A percentile compares a stretch with the other conserved stretches of the same genome.
Conservation (phyloP, 2,113 vertebrate species). For the Lutjanus erythropterus region DNA sequence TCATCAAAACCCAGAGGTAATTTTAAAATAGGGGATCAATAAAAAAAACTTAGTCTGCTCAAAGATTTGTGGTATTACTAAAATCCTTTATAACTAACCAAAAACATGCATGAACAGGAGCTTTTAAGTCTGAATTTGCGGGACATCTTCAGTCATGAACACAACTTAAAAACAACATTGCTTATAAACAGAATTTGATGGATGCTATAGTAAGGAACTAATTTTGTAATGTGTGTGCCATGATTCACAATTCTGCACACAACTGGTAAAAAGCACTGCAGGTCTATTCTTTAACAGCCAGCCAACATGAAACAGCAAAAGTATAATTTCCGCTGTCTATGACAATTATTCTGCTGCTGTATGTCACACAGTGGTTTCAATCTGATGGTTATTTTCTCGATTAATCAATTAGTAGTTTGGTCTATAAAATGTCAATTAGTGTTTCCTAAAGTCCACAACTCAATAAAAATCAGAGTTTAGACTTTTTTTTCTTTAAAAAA, state of each 20-base stretch:
- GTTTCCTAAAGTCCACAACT: no score
- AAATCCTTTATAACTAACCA: background rate
- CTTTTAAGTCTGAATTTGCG: conserved; percentile 2
- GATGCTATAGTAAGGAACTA: background rate
- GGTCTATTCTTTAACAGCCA: conserved; percentile 24
- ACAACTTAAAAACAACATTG: conserved; percentile 20
- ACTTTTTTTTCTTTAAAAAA: no score
- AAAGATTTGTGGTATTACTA: background rate
- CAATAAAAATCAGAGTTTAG: no score
- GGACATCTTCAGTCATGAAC: conserved; percentile 7
- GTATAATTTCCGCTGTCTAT: conserved; percentile 19
- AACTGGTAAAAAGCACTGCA: conserved; percentile 20
- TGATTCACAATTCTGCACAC: conserved; percentile 36
- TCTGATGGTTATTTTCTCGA: no score
- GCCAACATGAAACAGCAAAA: conserved; percentile 19
- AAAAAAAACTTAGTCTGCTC: conserved; percentile 27
- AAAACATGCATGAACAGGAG: conserved; percentile 11
- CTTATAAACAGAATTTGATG: background rate
- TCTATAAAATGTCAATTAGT: no score
- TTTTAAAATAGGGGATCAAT: background rate
- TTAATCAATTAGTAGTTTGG: no score
- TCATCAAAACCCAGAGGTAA: conserved; percentile 9
- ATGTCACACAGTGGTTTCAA: conserved; percentile 10
- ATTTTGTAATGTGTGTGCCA: background rate
- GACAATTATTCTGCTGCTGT: conserved; percentile 1